These are phyloP conservation scores for Melanerpes aurifrons DNA, from an alignment of 2,113 vertebrate genomes.

Conservation along the genomic window DNA sequence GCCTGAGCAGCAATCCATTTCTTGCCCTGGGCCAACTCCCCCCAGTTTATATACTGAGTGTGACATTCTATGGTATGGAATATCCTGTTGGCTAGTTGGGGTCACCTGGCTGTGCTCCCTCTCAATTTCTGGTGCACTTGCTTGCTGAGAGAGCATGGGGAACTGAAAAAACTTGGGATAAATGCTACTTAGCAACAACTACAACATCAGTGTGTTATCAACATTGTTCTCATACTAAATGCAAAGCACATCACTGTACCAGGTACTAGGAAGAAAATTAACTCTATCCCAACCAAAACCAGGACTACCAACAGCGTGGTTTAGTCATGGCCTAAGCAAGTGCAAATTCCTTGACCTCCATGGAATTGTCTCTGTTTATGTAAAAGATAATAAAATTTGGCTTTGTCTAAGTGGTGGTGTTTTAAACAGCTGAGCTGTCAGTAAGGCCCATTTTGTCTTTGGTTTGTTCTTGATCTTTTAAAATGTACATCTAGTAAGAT, in stretches of 20 bases:
- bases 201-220: neutral
- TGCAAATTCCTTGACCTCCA: neutral
- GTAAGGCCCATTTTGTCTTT: neutral
- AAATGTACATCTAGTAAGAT: neutral
- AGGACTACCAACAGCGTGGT: neutral
- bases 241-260: neutral
- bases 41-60: neutral
- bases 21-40: neutral
- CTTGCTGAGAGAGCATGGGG: neutral
- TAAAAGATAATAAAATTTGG: neutral
- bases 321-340: neutral
- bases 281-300: neutral
- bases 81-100: neutral
- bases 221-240: neutral
- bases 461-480: neutral
- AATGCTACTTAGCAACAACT: neutral
- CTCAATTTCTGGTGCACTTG: neutral
- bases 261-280: neutral
- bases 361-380: neutral
- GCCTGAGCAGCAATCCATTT: neutral
- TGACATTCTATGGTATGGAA: neutral
- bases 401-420: neutral
- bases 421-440: neutral
- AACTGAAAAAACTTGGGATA: neutral
- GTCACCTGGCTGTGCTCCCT: neutral